phyloP scores from a whole-genome alignment of 2,113 vertebrate species.

The Phalacrocorax pelagicus region DNA sequence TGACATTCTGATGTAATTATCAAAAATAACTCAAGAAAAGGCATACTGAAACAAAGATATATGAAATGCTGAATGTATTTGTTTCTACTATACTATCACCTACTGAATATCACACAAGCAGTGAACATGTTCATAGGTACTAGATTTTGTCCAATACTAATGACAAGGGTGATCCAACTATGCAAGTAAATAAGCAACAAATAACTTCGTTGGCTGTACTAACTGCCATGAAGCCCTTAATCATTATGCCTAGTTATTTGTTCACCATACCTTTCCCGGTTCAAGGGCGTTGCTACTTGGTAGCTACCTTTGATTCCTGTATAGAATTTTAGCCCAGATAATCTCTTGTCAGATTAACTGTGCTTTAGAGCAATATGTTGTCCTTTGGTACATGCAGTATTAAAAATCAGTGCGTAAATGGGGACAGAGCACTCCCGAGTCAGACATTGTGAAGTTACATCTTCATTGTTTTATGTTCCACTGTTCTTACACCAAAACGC shows the following conservation, averaged over 20 bases:
- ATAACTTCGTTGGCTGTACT: neutral
- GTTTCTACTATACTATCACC: neutral
- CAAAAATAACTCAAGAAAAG: neutral
- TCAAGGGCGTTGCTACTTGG: neutral
- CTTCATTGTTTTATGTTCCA: neutral
- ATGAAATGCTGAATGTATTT: neutral
- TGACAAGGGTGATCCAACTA: neutral
- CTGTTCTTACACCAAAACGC: neutral
- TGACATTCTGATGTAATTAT: neutral
- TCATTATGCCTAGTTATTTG: neutral
- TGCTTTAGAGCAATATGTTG: neutral
- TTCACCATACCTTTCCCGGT: neutral
- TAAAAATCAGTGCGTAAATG: neutral
- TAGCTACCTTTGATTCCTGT: neutral
- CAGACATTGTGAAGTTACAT: neutral
- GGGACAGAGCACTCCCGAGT: neutral
- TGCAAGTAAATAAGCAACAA: neutral
- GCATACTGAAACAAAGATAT: no score
- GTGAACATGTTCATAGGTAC: rapidly evolving
- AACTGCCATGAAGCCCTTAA: neutral
- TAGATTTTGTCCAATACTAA: neutral
- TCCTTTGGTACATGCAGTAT: neutral
- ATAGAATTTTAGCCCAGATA: neutral
- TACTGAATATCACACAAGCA: neutral
- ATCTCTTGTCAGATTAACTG: neutral